These are phyloP conservation scores for Cromileptes altivelis DNA, from an alignment of 2,113 vertebrate species.

Conservation along the genomic window DNA sequence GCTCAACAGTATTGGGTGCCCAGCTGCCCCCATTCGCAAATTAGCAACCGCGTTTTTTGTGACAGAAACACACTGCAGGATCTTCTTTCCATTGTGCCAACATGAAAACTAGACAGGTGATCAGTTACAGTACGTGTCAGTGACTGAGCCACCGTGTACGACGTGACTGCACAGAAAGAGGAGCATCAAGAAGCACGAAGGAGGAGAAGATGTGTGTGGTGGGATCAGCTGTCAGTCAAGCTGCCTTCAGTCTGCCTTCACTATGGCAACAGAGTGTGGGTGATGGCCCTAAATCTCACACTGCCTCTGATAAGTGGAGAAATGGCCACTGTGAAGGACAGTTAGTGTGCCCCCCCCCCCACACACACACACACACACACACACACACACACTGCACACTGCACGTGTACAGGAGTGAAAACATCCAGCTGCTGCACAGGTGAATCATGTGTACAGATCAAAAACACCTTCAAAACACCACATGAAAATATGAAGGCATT, in stretches of 20 bases:
- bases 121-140: conserved; percentile 21
- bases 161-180: conserved; percentile 5
- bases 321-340: conserved; percentile 60
- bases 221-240: conserved; percentile 75
- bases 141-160: neutral
- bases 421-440: conserved; percentile 28
- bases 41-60: neutral
- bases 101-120: conserved; percentile 34
- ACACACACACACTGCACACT: neutral
- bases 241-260: conserved; percentile 59
- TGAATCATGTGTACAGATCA: neutral
- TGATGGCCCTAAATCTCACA: conserved; percentile 72
- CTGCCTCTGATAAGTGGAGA: conserved; percentile 63
- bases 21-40: neutral
- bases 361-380: neutral
- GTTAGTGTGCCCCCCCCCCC: conserved; percentile 3
- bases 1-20: neutral
- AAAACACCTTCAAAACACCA: neutral
- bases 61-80: neutral
- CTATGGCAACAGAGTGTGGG: conserved; percentile 74
- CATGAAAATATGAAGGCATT: no score
- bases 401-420: neutral
- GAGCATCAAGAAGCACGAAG: conserved; percentile 21
- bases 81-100: neutral
- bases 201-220: conserved; percentile 44